A percentile compares a stretch with the other conserved stretches of the same genome.
phyloP scores from a whole-genome alignment of 2,888 invertebrate genomes.

The Dolichomitus sp. region DNA sequence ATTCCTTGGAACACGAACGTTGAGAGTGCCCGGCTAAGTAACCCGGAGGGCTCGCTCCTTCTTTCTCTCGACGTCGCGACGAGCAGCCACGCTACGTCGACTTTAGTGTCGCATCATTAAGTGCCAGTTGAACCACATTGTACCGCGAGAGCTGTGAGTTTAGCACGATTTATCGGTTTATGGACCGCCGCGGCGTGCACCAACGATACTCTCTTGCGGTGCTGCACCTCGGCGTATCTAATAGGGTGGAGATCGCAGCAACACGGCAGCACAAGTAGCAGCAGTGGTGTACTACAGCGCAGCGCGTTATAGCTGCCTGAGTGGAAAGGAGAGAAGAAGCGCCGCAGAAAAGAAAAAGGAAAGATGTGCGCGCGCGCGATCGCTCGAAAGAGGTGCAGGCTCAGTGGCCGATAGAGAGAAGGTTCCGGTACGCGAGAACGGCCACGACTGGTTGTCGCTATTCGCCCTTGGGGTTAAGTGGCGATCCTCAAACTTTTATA shows the following conservation, averaged over 20 bases:
- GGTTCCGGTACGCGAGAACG: constrained; percentile 63
- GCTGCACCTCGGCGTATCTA: constrained; percentile 63
- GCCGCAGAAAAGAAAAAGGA: neutral
- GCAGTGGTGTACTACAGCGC: constrained; percentile 21
- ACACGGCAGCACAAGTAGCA: neutral
- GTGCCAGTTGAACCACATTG: constrained; percentile 74
- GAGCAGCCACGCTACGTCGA: constrained; percentile 60
- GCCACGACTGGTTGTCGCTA: constrained; percentile 75
- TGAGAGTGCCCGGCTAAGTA: neutral
- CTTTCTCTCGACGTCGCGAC: constrained; percentile 59
- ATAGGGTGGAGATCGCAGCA: constrained; percentile 51
- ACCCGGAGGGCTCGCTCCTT: neutral
- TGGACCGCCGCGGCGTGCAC: constrained; percentile 74
- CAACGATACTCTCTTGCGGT: constrained; percentile 54
- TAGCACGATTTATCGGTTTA: constrained; percentile 83
- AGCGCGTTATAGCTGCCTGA: neutral
- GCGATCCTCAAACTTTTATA: constrained; percentile 82
- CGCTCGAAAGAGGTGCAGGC: neutral
- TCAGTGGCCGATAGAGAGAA: constrained; percentile 53
- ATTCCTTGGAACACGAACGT: constrained; percentile 49
- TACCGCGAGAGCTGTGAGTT: constrained; percentile 74
- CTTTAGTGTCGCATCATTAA: constrained; percentile 77
- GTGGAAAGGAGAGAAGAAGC: constrained; percentile 7
- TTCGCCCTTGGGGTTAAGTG: constrained; percentile 83
- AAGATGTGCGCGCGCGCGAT: neutral